Evolutionary conservation across 2,113 vertebrate genomes (phyloP).

Genomic region (Condylura cristata): DNA sequence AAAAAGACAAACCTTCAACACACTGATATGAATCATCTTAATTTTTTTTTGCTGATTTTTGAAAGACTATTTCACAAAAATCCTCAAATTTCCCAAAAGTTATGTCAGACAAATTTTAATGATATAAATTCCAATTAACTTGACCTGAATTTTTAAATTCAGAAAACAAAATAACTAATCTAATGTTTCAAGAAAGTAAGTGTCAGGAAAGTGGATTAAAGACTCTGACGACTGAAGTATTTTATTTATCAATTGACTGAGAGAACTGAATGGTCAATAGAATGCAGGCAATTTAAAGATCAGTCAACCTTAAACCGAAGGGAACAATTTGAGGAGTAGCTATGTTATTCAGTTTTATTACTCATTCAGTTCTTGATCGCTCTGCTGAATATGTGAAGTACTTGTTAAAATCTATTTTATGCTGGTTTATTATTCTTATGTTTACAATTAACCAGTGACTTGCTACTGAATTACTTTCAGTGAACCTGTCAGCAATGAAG

Average conservation of each 20-base stretch:
- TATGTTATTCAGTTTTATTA: constrained; percentile 21
- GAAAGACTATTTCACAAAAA: constrained; percentile 33
- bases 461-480: background rate
- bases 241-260: constrained; percentile 52
- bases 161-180: constrained; percentile 41
- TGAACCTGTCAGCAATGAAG: background rate
- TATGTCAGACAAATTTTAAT: constrained; percentile 34
- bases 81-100: background rate
- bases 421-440: background rate
- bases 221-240: constrained; percentile 36
- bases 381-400: background rate
- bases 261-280: constrained; percentile 51
- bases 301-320: constrained; percentile 15
- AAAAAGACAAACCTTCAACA: background rate
- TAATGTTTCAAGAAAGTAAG: constrained; percentile 46
- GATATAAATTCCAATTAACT: constrained; percentile 33
- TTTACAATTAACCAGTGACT: background rate
- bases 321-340: constrained; percentile 16
- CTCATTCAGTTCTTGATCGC: background rate
- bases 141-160: constrained; percentile 45
- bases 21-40: background rate
- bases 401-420: background rate
- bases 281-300: constrained; percentile 46
- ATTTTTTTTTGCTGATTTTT: background rate
- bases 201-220: constrained; percentile 61